Evolutionary conservation across 1,140 invertebrate genomes (phyloP).

Genomic region (Drosophila arizonae): DNA sequence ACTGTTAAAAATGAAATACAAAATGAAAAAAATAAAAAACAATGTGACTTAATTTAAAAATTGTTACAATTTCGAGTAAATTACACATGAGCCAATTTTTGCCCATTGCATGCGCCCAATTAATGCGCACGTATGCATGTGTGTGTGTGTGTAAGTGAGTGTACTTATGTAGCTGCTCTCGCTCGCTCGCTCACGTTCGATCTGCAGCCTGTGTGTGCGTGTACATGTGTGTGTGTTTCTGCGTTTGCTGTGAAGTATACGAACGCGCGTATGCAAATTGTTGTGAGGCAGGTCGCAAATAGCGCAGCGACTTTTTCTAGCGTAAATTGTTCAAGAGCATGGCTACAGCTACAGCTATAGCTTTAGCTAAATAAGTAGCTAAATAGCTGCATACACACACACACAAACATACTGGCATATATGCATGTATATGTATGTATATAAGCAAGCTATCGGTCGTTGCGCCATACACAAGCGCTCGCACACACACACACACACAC

Average conservation of each 20-base stretch:
- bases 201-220: conserved; percentile 30
- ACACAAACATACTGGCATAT: background rate
- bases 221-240: conserved; percentile 23
- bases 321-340: conserved; percentile 51
- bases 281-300: conserved; percentile 72
- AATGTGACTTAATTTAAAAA: conserved; percentile 55
- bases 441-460: conserved; percentile 39
- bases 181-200: conserved; percentile 6
- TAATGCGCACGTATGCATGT: conserved; percentile 24
- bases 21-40: background rate
- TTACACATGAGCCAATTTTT: conserved; percentile 64
- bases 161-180: background rate
- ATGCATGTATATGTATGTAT: background rate
- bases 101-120: conserved; percentile 55
- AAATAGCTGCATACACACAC: conserved; percentile 20
- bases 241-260: conserved; percentile 33
- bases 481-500: background rate
- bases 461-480: conserved; percentile 28
- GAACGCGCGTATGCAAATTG: conserved; percentile 65
- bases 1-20: background rate
- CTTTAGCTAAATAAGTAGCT: conserved; percentile 13
- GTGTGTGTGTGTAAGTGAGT: conserved; percentile 8
- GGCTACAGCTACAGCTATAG: conserved; percentile 26
- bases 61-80: conserved; percentile 61
- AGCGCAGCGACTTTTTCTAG: conserved; percentile 41